A percentile compares a stretch with the other conserved stretches of the same genome.
phyloP scores from a whole-genome alignment of 2,113 vertebrate genomes.

The Trochalopteron elliotii region DNA sequence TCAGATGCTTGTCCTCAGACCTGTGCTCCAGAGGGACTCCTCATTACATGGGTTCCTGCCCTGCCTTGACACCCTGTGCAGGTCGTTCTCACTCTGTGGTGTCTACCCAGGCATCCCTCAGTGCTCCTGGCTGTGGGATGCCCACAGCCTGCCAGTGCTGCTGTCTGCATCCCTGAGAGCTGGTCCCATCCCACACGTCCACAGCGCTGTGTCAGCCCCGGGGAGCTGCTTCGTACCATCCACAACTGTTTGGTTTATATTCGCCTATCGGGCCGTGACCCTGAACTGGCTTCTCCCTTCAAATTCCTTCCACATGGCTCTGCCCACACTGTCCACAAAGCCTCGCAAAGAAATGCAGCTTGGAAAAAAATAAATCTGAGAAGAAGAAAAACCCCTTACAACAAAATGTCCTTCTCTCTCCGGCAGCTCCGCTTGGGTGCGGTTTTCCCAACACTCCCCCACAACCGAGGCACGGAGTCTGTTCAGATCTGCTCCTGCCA shows the following conservation, averaged over 20 bases:
- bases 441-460: conserved; percentile 26
- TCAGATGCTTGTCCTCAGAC: not conserved
- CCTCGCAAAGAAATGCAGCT: conserved; percentile 37
- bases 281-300: conserved; percentile 59
- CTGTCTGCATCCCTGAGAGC: not conserved
- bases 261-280: not conserved
- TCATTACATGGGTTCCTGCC: not conserved
- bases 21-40: not conserved
- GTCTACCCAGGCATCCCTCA: not conserved
- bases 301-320: conserved; percentile 65
- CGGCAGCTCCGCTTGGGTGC: not conserved
- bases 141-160: not conserved
- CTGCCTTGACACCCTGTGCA: not conserved
- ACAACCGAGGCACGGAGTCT: not conserved
- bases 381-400: conserved; percentile 33
- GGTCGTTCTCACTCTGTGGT: not conserved
- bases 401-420: conserved; percentile 19
- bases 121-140: not conserved
- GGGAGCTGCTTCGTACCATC: not conserved
- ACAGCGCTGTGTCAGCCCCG: fast-evolving
- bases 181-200: not conserved
- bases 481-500: fast-evolving
- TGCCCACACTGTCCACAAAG: conserved; percentile 66
- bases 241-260: conserved; percentile 29
- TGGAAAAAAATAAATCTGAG: not conserved